Conservation (phyloP, 2,888 invertebrate genomes). For the Aphelenchoides bicaudatus region DNA sequence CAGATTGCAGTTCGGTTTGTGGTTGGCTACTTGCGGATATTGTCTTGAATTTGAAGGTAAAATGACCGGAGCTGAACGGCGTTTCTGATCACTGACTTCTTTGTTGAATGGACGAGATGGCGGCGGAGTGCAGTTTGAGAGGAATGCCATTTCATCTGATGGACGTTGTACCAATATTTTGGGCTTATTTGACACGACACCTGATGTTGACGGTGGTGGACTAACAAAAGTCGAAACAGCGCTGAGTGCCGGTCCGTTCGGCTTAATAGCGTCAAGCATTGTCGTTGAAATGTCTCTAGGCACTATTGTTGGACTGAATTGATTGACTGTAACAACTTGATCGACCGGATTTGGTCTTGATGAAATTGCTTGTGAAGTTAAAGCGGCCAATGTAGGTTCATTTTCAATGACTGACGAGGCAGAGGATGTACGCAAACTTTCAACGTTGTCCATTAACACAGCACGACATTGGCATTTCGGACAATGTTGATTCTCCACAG, state of each 20-base stretch:
- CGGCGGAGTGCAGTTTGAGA: constrained; percentile 3
- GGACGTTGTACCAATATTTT: constrained; percentile 6
- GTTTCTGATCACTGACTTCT: not conserved
- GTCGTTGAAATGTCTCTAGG: too few species aligned
- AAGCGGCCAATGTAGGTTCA: constrained; percentile 11
- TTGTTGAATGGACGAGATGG: not conserved
- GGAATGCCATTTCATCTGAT: constrained; percentile 11
- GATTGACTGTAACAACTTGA: too few species aligned
- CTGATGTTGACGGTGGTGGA: constrained; percentile 7
- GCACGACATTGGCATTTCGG: constrained; percentile 56
- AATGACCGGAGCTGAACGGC: too few species aligned
- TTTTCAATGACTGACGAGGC: constrained; percentile 22
- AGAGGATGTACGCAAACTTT: constrained; percentile 41
- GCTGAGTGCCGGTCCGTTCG: constrained; percentile 11
- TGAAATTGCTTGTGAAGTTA: not conserved
- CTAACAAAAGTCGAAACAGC: not conserved
- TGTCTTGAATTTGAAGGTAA: too few species aligned
- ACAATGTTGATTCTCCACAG: constrained; percentile 50
- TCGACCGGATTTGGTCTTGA: too few species aligned
- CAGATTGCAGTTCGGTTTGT: constrained; percentile 23
- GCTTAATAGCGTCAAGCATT: not conserved
- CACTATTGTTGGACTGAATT: too few species aligned
- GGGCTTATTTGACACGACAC: constrained; percentile 4
- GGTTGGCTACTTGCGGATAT: constrained; percentile 16
- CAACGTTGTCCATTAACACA: constrained; percentile 50